A percentile compares a stretch with the other conserved stretches of the same genome.
phyloP scores from a whole-genome alignment of 2,888 invertebrate species.

The Mamestra brassicae region DNA sequence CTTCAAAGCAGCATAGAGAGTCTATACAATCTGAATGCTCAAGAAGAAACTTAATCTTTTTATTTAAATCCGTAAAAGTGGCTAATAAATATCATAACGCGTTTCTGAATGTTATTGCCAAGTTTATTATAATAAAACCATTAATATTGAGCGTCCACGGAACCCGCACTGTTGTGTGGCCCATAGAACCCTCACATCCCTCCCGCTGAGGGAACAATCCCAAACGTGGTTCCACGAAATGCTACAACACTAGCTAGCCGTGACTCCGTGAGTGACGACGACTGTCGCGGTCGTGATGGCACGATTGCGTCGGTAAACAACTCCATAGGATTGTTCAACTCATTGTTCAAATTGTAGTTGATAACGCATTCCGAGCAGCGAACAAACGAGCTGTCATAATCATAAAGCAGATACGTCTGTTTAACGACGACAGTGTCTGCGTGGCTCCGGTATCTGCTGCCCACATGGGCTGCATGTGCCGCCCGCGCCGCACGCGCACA shows the following conservation, averaged over 20 bases:
- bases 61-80: conserved; percentile 36
- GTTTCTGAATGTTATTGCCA: conserved; percentile 18
- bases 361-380: conserved; percentile 27
- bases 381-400: conserved; percentile 44
- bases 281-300: conserved; percentile 1
- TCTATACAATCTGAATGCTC: conserved; percentile 28
- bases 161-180: no score
- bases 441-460: conserved; percentile 15
- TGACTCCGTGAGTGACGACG: conserved; percentile 3
- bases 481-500: conserved; percentile 20
- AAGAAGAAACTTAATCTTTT: conserved; percentile 30
- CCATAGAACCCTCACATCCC: no score
- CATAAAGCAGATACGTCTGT: conserved; percentile 48
- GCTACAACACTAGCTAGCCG: not conserved
- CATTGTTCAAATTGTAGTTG: conserved; percentile 30
- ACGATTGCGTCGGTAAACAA: conserved; percentile 5
- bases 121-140: conserved; percentile 5
- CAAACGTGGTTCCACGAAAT: not conserved
- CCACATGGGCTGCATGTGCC: no score
- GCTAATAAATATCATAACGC: conserved; percentile 20
- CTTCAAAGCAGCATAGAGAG: conserved; percentile 16
- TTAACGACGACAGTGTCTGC: conserved; percentile 34
- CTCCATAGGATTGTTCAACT: conserved; percentile 17
- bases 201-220: not conserved
- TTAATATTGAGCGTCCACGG: not conserved